These are phyloP conservation scores for Tinea pellionella DNA, from an alignment of 2,888 invertebrate genomes.

Conservation along the genomic window DNA sequence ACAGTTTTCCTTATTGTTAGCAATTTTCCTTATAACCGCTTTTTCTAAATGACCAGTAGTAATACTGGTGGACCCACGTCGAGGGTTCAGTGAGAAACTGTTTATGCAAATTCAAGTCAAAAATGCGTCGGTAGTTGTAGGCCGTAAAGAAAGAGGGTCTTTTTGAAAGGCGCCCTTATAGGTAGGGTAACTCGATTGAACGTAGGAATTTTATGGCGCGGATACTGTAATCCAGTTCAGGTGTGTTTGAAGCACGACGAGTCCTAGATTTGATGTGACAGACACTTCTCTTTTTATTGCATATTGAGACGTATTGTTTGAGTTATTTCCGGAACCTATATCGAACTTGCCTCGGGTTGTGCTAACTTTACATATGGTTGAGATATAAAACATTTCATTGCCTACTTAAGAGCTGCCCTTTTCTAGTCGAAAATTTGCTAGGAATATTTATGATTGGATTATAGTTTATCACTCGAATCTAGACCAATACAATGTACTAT, in stretches of 20 bases:
- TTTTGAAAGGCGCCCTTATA: constrained; percentile 49
- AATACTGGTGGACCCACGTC: not conserved
- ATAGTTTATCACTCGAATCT: too few species aligned
- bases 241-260: constrained; percentile 6
- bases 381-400: not conserved
- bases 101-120: constrained; percentile 42
- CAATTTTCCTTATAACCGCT: not conserved
- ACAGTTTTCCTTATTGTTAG: too few species aligned
- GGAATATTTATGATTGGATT: too few species aligned
- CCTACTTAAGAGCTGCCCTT: too few species aligned
- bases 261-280: constrained; percentile 12
- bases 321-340: constrained; percentile 36
- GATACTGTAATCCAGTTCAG: constrained; percentile 56
- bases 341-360: not conserved
- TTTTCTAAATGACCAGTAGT: not conserved
- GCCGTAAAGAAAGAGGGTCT: constrained; percentile 35
- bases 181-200: constrained; percentile 39
- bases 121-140: constrained; percentile 36
- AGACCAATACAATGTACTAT: too few species aligned
- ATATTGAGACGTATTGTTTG: constrained; percentile 63
- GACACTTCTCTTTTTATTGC: constrained; percentile 44
- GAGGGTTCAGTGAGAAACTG: constrained; percentile 30
- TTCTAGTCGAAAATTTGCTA: too few species aligned
- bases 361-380: not conserved
- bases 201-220: constrained; percentile 52